phyloP scores from a whole-genome alignment of 2,797 vertebrate species.

The Miichthys miiuy region DNA sequence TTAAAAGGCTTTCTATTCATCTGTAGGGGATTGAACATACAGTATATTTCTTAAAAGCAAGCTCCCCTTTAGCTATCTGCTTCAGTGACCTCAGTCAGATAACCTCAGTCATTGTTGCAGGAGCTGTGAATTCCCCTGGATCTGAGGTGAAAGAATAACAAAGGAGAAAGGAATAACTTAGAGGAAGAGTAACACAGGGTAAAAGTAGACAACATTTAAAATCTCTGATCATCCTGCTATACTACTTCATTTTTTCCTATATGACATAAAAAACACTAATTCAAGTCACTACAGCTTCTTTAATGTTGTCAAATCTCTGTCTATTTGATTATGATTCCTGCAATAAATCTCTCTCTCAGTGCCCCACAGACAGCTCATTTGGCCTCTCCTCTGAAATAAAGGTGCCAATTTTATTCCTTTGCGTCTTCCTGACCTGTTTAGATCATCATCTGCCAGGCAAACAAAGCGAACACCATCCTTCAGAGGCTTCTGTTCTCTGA shows the following conservation, averaged over 20 bases:
- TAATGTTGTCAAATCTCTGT: not conserved
- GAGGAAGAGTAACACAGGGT: no score
- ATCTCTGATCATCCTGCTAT: not conserved
- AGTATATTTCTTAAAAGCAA: slow-evolving; percentile 15
- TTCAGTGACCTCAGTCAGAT: slow-evolving; percentile 24
- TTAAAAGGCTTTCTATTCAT: slow-evolving; percentile 27
- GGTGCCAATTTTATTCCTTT: not conserved
- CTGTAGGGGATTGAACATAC: not conserved
- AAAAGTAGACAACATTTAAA: not conserved
- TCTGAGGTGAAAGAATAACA: slow-evolving; percentile 6
- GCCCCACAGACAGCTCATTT: not conserved
- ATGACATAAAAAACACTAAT: not conserved
- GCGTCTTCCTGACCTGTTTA: slow-evolving; percentile 4
- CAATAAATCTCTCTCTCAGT: not conserved
- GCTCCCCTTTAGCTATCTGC: not conserved
- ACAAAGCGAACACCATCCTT: slow-evolving; percentile 44
- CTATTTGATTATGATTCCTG: not conserved
- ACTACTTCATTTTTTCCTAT: not conserved
- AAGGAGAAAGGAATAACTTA: not conserved
- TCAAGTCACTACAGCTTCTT: not conserved
- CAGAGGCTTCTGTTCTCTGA: slow-evolving; percentile 14
- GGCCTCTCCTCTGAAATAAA: slow-evolving; percentile 19
- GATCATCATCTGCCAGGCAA: slow-evolving; percentile 21
- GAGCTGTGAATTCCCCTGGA: slow-evolving; percentile 13
- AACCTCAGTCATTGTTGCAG: slow-evolving; percentile 21